Percentiles rank a stretch among this genome's conserved stretches.
Evolutionary conservation across 2,888 invertebrate genomes (phyloP).

Genomic region (Campaea margaritaria): DNA sequence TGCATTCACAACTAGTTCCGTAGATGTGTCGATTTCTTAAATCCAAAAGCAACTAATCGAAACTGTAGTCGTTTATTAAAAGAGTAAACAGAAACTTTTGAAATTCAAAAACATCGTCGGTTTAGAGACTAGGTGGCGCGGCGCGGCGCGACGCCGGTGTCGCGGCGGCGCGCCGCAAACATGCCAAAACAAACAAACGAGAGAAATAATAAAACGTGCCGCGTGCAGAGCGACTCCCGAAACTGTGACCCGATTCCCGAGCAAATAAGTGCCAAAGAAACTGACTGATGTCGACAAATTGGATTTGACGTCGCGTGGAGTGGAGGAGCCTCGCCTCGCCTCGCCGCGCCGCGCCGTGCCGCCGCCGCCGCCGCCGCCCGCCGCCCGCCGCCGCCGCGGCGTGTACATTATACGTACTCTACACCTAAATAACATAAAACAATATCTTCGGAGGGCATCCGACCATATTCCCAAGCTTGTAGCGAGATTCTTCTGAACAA

Average conservation of each 20-base stretch:
- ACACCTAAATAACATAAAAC: background rate
- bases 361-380: background rate
- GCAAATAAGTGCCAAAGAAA: constrained; percentile 10
- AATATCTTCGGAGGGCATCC: background rate
- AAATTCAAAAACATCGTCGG: background rate
- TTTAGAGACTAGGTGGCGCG: no score
- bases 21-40: no score
- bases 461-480: background rate
- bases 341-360: background rate
- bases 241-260: constrained; percentile 9
- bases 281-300: constrained; percentile 20
- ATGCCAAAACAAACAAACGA: constrained; percentile 15
- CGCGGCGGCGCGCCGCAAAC: constrained; percentile 9
- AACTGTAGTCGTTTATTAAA: background rate
- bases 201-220: constrained; percentile 5
- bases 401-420: background rate
- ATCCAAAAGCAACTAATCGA: no score
- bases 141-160: no score
- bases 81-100: background rate
- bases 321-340: no score
- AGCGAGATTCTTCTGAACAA: background rate
- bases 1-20: no score
- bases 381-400: background rate
- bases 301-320: constrained; percentile 8
- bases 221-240: background rate